These are phyloP conservation scores for Malurus leucopterus DNA, from an alignment of 2,797 vertebrate genomes.

Conservation along the genomic window DNA sequence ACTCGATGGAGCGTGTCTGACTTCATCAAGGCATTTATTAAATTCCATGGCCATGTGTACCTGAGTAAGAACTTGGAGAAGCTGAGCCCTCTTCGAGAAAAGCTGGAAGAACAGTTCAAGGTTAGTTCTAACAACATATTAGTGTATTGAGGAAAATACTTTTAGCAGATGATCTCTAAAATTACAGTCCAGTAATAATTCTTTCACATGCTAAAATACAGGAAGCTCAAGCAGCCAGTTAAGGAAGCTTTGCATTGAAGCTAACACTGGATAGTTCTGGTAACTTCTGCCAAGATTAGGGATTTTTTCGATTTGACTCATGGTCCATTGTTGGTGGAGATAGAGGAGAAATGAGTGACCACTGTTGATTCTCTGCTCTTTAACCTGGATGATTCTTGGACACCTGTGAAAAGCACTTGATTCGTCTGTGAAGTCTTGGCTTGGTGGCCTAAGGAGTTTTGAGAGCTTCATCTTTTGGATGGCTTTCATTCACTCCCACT, in stretches of 20 bases:
- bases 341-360: neutral
- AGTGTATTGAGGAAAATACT: neutral
- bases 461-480: neutral
- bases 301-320: neutral
- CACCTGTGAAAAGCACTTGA: neutral
- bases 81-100: conserved; percentile 88
- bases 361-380: neutral
- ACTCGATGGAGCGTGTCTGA: conserved; percentile 94
- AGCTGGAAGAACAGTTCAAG: conserved; percentile 97
- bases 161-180: conserved; percentile 6
- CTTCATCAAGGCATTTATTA: conserved; percentile 97
- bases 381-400: neutral
- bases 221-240: neutral
- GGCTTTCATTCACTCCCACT: neutral
- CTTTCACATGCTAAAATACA: neutral
- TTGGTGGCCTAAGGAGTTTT: neutral
- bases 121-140: conserved; percentile 67
- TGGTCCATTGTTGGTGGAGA: neutral
- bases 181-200: neutral
- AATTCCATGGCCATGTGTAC: conserved; percentile 96
- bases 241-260: neutral
- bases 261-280: neutral
- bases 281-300: neutral
- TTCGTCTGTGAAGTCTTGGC: neutral
- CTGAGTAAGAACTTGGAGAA: conserved; percentile 94